phyloP scores from a whole-genome alignment of 2,113 vertebrate species.

The Halichoeres trimaculatus region DNA sequence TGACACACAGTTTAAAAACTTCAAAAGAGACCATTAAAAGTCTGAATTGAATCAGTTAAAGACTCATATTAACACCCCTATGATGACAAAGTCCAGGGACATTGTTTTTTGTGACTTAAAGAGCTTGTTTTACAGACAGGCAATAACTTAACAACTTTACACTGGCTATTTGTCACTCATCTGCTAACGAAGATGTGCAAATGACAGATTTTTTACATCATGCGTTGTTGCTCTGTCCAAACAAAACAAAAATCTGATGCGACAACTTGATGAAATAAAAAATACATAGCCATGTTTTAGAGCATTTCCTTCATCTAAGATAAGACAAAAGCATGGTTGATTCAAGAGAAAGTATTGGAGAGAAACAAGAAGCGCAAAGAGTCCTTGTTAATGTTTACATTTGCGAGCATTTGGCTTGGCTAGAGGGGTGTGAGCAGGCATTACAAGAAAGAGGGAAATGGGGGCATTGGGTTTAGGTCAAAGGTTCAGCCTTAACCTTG shows the following conservation, averaged over 20 bases:
- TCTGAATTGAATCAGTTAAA: slow-evolving; percentile 43
- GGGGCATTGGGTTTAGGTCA: slow-evolving; percentile 67
- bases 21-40: slow-evolving; percentile 67
- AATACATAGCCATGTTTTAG: too few relatives aligned
- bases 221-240: background rate
- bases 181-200: background rate
- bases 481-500: slow-evolving; percentile 69
- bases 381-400: slow-evolving; percentile 31
- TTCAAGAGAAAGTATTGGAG: background rate
- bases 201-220: background rate
- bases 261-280: too few relatives aligned
- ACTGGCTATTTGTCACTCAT: slow-evolving; percentile 15
- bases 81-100: slow-evolving; percentile 47
- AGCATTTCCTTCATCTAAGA: background rate
- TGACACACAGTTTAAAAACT: slow-evolving; percentile 62
- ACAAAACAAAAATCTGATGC: too few relatives aligned
- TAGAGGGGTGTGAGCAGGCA: slow-evolving; percentile 32
- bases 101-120: background rate
- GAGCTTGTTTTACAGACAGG: background rate
- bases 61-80: slow-evolving; percentile 26
- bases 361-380: slow-evolving; percentile 4
- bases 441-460: slow-evolving; percentile 25
- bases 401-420: slow-evolving; percentile 13
- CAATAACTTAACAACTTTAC: background rate
- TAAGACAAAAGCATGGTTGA: background rate